Base-by-base conservation (phyloP, 1,140 invertebrate species). In the Eurosta solidaginis region DNA sequence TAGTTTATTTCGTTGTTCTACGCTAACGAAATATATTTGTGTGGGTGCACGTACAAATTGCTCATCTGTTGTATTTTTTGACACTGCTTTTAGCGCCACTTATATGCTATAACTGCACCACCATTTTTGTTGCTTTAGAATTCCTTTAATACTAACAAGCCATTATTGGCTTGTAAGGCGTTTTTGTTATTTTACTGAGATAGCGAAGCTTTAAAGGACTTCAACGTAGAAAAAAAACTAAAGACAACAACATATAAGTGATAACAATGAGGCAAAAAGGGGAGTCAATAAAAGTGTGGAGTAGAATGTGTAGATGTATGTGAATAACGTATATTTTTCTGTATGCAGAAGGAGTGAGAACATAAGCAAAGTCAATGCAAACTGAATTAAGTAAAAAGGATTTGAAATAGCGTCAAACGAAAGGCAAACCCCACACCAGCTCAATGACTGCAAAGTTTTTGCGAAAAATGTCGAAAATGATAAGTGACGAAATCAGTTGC, bases 141-240 rank as follows among this genome's bases (percentile, higher is more conserved):
- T n/a, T 20, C 33, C 40, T 20, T 68, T 29, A 40, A 40, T 20
- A 33, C 59, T 68, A 68, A 42, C 59, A 68, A 68, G 59, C 33
- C 59, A 68, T 68, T 68, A 68, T 68, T 68, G 59, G 59, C 59
- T 40, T 36, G 59, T 68, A 33, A 68, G n/a, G 59, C 59, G 33
- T 40, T 20, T 40, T 68, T 68, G 59, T n/a, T 33, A 42, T 68
- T 68, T 40, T 68, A 36, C 33, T 10, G 33, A 36, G 59, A 68
- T 68, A 68, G 40, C 59, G 33, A 68, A 68, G 59, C 40, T 68
- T 68, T n/a, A n/a, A 20, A 42, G 40, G 33, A 40, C 59, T 40
- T 40, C 49, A 7, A 25, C 20, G 17, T 22, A 22, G 20, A 25
- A 40, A 42, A 27, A 4, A 68, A 42, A 40, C n/a, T n/a, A 27